Evolutionary conservation across 2,888 invertebrate species (phyloP).

Genomic region (Andrena minutula): DNA sequence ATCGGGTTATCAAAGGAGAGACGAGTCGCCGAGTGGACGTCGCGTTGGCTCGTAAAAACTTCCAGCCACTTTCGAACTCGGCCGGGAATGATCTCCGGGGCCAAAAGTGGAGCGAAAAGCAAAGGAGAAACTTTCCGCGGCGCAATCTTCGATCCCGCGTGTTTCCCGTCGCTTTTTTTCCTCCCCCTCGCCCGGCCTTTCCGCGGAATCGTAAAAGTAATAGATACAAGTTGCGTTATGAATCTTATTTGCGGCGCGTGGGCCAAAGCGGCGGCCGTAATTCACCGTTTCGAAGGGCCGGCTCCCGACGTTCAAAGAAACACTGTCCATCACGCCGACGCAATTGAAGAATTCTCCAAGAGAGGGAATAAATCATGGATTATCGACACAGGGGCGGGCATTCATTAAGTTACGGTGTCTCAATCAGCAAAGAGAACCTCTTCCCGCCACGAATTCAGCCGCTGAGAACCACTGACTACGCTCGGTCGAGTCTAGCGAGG

Average conservation of each 20-base stretch:
- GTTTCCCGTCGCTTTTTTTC: constrained; percentile 22
- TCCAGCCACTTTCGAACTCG: constrained; percentile 43
- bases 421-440: constrained; percentile 28
- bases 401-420: constrained; percentile 8
- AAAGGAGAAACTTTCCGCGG: constrained; percentile 55
- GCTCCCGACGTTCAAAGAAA: neutral
- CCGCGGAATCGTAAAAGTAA: constrained; percentile 49
- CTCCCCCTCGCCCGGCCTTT: neutral
- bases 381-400: neutral
- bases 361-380: neutral
- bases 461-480: constrained; percentile 81
- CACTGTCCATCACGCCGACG: neutral
- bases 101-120: constrained; percentile 65
- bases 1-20: constrained; percentile 12
- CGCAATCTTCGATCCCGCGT: constrained; percentile 58
- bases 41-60: constrained; percentile 38
- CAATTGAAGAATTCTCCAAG: neutral
- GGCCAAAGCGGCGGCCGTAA: constrained; percentile 12
- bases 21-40: constrained; percentile 17
- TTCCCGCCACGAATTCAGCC: constrained; percentile 5
- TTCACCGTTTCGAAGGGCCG: neutral
- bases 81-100: constrained; percentile 43
- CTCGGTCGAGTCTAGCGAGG: constrained; percentile 77
- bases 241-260: constrained; percentile 56
- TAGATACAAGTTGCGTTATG: constrained; percentile 57